Base-by-base conservation (phyloP, 92 coral and sea anemone genomes). In the Micromussa lordhowensis region DNA sequence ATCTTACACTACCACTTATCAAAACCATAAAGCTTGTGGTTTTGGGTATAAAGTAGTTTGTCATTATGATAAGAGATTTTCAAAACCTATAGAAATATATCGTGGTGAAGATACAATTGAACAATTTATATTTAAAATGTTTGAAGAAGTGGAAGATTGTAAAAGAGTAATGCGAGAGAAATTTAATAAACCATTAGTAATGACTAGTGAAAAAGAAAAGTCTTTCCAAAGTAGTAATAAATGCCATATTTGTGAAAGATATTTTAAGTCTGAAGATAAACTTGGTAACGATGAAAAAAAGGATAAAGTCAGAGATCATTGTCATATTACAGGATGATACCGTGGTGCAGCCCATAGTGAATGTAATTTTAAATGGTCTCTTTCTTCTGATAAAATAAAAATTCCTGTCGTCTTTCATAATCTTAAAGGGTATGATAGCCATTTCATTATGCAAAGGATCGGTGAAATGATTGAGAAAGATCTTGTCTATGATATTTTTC, bases 61-160 rank as follows among this genome's bases (percentile, higher is more conserved):
- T 21, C 70, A 7, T 36, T 36, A 36, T 36, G 40, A 36, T 36
- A 36, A 36, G 5, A 36, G 5, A 36, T 36, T 2, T 36, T 36
- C 40, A 36, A 36, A 36, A 36, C 5, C 40, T 5, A 36, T 5
- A 36, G 40, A 2, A 36, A 36, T 83, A 26, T 82, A 82, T 30
- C 9, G 82, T 0, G 91, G 91, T 16, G 78, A 84, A 24, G n/a
- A 83, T 28, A 71, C 92, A 1, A 54, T 89, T 1, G 5, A 77
- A 0, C 75, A 81, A 28, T 85, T 86, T 16, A 86, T 87, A 19
- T 1, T 2, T 28, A 15, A 19, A 21, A 59, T 81, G 30, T 10
- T 30, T 3, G 3, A 31, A 61, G 73, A 80, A 80, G 73, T 5
- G 2, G 11, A 57, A 38, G 28, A n/a, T 10, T 80, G 28, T 17